Evolutionary conservation across 2,113 vertebrate species (phyloP).

Genomic region (Cacatua alba): DNA sequence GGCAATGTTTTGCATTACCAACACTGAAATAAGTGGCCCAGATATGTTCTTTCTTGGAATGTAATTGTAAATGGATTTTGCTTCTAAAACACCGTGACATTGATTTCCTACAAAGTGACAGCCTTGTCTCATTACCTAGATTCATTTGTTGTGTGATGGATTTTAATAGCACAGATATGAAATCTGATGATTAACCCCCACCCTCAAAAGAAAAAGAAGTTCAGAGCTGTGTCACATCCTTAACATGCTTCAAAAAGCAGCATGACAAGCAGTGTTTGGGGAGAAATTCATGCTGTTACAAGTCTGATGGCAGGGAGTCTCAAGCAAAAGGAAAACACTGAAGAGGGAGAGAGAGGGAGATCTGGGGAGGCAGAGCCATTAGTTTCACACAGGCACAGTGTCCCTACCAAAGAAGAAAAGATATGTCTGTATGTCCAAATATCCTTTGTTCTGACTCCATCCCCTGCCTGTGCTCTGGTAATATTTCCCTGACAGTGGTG

Average conservation of each 20-base stretch:
- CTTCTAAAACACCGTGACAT: constrained; percentile 2
- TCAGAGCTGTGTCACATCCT: not conserved
- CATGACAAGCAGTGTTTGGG: not conserved
- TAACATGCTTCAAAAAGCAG: not conserved
- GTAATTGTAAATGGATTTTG: not conserved
- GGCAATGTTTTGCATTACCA: not conserved
- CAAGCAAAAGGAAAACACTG: not conserved
- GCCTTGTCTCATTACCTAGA: constrained; percentile 24
- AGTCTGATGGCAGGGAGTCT: not conserved
- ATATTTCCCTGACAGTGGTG: not conserved
- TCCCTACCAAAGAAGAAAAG: not conserved
- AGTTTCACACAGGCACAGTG: not conserved
- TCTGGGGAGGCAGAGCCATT: not conserved
- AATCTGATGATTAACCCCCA: constrained; percentile 21
- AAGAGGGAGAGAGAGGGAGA: not conserved
- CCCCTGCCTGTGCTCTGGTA: not conserved
- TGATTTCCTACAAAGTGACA: constrained; percentile 42
- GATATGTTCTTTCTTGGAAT: not conserved
- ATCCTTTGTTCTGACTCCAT: not conserved
- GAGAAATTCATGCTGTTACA: not conserved
- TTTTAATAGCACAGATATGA: constrained; percentile 45
- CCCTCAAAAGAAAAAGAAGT: not conserved
- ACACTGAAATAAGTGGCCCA: not conserved
- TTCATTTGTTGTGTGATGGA: constrained; percentile 1
- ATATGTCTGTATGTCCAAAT: not conserved